Evolutionary conservation across 2,797 vertebrate species (phyloP), one percentile per base, ranked within the genome.

Genomic region (Spinibarbus caldwelli): DNA sequence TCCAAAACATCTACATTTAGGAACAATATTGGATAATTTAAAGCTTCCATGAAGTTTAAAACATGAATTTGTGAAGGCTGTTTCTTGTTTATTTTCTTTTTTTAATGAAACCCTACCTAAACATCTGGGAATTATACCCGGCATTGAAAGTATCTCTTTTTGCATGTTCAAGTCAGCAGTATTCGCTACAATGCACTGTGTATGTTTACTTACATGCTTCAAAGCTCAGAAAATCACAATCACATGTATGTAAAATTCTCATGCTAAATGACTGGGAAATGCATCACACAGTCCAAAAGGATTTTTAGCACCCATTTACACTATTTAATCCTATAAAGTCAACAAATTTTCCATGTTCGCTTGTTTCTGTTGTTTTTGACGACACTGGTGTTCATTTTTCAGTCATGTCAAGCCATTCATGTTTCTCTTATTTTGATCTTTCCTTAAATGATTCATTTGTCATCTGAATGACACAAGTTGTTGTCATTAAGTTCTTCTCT

Each of bases 131-230:
- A 36, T 64, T 57, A 75, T 26, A 34, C 21, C 31, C 2, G 0
- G 21, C 23, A 59, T 76, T 45, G 38, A 67, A 57, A 71, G 31
- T 34, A 57, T 77, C 38, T 54, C 17, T 36, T 72, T 64, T 77
- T 89, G 83, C 85, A 88, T 89, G 83, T 85, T 81, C 23, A 47
- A 26, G 64, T 64, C 43, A 52, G 72, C 77, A 78, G 82, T 52
- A 70, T 85, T 86, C n/a, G 3, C 68, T 31, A 47, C n/a, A 59
- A 73, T 78, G 41, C 47, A 75, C 45, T 52, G 31, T 64, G 54
- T 78, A 49, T 77, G 75, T 76, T 29, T 52, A 59, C 78, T 29
- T 57, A 43, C 76, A 79, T 45, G 71, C n/a, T 78, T 70, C 29
- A 80, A 77, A 85, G 71, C 57, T 82, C 19, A 10, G 19, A 62